These are phyloP conservation scores for Oxyruncus cristatus DNA, from an alignment of 2,113 vertebrate species.

Conservation along the genomic window DNA sequence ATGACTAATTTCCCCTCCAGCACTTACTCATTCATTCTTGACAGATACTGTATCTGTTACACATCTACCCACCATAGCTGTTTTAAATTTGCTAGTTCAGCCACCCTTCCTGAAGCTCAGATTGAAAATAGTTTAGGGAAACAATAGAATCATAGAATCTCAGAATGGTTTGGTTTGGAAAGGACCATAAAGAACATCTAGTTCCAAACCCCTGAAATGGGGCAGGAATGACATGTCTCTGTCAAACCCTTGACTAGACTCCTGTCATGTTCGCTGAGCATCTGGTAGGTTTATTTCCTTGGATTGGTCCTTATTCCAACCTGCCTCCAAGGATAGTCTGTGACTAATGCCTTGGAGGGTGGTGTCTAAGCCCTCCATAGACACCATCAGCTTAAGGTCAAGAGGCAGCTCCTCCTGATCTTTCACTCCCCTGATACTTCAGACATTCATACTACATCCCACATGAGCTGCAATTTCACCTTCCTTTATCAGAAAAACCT, in stretches of 20 bases:
- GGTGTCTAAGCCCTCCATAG: background rate
- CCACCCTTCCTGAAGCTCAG: background rate
- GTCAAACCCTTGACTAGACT: background rate
- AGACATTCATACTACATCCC: background rate
- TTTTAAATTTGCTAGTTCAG: conserved; percentile 25
- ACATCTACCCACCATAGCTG: conserved; percentile 36
- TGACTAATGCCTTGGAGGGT: background rate
- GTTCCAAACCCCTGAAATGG: background rate
- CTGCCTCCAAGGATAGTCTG: background rate
- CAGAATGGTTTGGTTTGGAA: background rate
- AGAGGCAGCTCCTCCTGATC: background rate
- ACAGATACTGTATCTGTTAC: conserved; percentile 45
- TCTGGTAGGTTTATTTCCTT: background rate
- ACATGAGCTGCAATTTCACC: background rate
- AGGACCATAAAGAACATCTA: background rate
- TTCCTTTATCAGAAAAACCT: background rate
- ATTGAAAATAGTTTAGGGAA: background rate
- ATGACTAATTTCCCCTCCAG: conserved; percentile 36
- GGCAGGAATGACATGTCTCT: background rate
- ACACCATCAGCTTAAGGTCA: background rate
- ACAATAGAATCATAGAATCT: background rate
- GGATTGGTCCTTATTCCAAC: background rate
- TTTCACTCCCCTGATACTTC: background rate
- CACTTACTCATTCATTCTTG: conserved; percentile 32
- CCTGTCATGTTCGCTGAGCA: background rate